Evolutionary conservation across 2,888 invertebrate genomes (phyloP).

Genomic region (Eupithecia insigniata): DNA sequence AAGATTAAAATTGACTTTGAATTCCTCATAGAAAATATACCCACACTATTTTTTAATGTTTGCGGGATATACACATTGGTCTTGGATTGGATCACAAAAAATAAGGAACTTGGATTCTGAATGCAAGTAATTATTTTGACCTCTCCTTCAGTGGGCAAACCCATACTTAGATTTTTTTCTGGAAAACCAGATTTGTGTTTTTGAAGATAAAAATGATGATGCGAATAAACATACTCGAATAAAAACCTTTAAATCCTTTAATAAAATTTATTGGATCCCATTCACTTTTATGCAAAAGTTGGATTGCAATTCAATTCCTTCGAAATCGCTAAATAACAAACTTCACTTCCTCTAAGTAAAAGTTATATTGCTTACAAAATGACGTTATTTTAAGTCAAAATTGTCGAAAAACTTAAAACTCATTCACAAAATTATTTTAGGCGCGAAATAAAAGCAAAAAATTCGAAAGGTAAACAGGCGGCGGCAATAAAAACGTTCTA

Average conservation of each 20-base stretch:
- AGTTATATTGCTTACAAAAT: conserved; percentile 5
- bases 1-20: too few species aligned
- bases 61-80: too few species aligned
- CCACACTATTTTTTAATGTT: too few species aligned
- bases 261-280: background rate
- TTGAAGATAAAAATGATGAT: background rate
- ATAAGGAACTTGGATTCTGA: too few species aligned
- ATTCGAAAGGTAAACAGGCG: background rate
- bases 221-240: background rate
- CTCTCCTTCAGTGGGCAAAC: background rate
- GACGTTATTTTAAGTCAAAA: background rate
- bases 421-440: background rate
- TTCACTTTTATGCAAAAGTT: conserved; percentile 3
- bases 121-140: background rate
- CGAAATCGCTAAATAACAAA: background rate
- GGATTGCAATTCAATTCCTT: conserved; percentile 3
- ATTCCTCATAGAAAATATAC: too few species aligned
- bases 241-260: background rate
- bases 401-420: background rate
- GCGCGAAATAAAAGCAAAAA: background rate
- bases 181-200: background rate
- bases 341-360: background rate
- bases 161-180: too few species aligned
- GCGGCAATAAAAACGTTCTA: background rate
- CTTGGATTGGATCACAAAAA: too few species aligned